Evolutionary conservation across 2,797 vertebrate genomes (phyloP), one percentile per base, ranked within the genome.

Genomic region (Chelonia mydas): DNA sequence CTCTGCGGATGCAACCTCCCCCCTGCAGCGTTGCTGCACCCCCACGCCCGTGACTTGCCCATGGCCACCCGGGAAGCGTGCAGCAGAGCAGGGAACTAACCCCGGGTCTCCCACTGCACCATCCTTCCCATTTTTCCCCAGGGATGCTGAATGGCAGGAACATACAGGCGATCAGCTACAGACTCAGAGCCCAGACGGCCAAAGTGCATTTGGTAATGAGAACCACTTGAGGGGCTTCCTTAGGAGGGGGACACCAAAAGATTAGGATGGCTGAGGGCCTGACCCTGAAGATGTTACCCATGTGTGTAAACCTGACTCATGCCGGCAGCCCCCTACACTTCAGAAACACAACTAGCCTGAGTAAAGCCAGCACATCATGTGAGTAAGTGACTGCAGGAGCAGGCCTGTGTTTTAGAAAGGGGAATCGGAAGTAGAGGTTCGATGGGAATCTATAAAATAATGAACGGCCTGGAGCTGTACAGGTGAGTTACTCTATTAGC

Each of bases 391-490:
- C 23, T 76, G 33, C 88, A 61, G 55, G 28, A 88, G 50, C 45
- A 57, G n/a, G 57, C 68, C 37, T 91, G 89, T 55, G 91, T 88
- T 95, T 90, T 79, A 90, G 45, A 94, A 78, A 15, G 5, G 61
- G 53, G 59, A 84, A 59, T 81, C 77, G 74, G 80, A 81, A 49
- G 7, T 12, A 51, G 54, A 94, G 89, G 84, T 74, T 45, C 68
- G 81, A 85, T 41, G 47, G 49, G 76, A 27, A 31, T 37, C 53
- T 72, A 49, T 85, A 54, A 88, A 90, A 88, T 27, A 65, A 50
- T 11, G 21, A 84, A 47, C 31, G 61, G 8, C 15, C 85, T 92
- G 54, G 68, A 77, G 68, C 77, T 21, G 21, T 49, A n/a, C 53
- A 86, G 41, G 11, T 76, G 72, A 49, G 47, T 87, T 91, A 93